These are phyloP conservation scores for Pristionchus arcanus DNA, from an alignment of 2,888 invertebrate species.

Conservation along the genomic window DNA sequence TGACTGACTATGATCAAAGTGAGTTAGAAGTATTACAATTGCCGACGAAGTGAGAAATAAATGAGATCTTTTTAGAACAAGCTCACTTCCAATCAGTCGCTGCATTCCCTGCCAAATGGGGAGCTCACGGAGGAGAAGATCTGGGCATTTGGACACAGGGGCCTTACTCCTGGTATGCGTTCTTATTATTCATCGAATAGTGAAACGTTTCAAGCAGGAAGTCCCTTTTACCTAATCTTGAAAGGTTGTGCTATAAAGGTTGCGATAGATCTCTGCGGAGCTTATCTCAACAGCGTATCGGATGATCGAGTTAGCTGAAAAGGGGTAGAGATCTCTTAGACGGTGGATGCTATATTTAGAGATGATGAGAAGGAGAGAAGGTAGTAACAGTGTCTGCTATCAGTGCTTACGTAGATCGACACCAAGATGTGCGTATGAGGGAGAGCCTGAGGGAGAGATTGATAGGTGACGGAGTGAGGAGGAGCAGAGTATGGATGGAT, in stretches of 20 bases:
- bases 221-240: too few relatives aligned
- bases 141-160: constrained; percentile 54
- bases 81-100: constrained; percentile 30
- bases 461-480: not conserved
- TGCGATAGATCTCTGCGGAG: not conserved
- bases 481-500: not conserved
- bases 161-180: constrained; percentile 53
- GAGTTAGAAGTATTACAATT: not conserved
- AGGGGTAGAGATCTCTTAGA: not conserved
- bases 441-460: not conserved
- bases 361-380: not conserved
- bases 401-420: constrained; percentile 17
- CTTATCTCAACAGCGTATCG: not conserved
- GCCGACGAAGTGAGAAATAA: not conserved
- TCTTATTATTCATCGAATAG: too few relatives aligned
- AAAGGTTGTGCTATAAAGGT: not conserved
- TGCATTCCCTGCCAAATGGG: constrained; percentile 6
- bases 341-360: not conserved
- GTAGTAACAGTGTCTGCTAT: not conserved
- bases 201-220: too few relatives aligned
- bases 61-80: not conserved
- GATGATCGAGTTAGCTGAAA: constrained; percentile 33
- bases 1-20: not conserved
- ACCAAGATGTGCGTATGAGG: not conserved
- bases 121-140: constrained; percentile 56